phyloP scores from a whole-genome alignment of 2,888 invertebrate species.

The Creontiades dilutus region DNA sequence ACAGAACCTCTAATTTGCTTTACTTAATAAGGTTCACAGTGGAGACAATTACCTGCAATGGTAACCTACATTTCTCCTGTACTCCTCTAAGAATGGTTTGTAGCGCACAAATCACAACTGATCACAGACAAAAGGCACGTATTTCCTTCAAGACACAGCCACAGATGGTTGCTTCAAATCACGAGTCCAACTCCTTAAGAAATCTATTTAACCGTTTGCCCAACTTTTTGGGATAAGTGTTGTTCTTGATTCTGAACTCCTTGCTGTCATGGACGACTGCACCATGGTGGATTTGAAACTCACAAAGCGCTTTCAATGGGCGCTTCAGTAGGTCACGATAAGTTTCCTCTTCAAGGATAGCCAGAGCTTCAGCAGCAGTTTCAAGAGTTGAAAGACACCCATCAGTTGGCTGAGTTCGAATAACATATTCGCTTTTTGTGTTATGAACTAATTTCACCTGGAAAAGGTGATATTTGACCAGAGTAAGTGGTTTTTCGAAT shows the following conservation, averaged over 20 bases:
- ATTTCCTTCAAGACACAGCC: constrained; percentile 3
- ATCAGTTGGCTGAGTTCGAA: constrained; percentile 95
- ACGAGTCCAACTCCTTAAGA: constrained; percentile 71
- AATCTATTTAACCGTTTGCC: constrained; percentile 85
- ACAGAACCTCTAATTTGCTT: too few species aligned
- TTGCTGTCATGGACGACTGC: constrained; percentile 96
- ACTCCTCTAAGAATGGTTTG: too few species aligned
- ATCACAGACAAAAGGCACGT: constrained; percentile 45
- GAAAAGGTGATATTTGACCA: too few species aligned
- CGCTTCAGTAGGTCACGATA: constrained; percentile 85
- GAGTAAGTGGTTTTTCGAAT: too few species aligned
- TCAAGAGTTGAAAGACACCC: constrained; percentile 94
- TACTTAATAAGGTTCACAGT: too few species aligned
- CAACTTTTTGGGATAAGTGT: constrained; percentile 88
- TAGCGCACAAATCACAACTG: neutral
- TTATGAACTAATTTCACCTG: constrained; percentile 87
- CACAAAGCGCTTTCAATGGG: constrained; percentile 90
- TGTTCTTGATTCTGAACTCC: constrained; percentile 90
- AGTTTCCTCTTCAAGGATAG: constrained; percentile 85
- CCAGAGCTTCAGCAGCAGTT: constrained; percentile 89
- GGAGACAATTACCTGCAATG: too few species aligned
- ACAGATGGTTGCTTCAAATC: neutral
- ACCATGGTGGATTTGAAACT: constrained; percentile 93
- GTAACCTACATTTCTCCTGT: too few species aligned
- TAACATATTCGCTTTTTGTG: constrained; percentile 91